These are phyloP conservation scores for Bolborhynchus lineola DNA, from an alignment of 2,113 vertebrate genomes.

Conservation along the genomic window DNA sequence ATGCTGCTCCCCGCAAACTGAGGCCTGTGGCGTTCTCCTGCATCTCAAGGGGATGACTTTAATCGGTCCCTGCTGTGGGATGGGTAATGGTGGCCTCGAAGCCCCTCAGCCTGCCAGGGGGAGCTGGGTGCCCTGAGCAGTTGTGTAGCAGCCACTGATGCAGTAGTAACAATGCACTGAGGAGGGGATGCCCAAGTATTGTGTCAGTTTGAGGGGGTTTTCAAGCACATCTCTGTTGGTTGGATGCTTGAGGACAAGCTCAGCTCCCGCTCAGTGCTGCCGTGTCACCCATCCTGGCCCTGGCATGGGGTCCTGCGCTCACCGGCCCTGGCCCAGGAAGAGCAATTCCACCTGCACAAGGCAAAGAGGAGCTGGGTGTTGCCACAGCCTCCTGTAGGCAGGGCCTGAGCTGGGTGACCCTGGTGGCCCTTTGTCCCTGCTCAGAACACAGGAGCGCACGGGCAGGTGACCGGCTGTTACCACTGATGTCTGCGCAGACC, in stretches of 20 bases:
- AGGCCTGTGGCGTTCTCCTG: fast-evolving
- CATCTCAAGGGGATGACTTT: neutral
- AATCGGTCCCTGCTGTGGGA: no score
- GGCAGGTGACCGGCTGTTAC: neutral
- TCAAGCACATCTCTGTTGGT: neutral
- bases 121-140: neutral
- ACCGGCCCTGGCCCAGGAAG: neutral
- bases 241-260: neutral
- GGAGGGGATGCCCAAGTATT: neutral
- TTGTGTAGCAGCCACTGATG: neutral
- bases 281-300: neutral
- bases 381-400: neutral
- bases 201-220: neutral
- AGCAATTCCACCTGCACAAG: neutral
- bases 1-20: neutral
- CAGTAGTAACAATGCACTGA: neutral
- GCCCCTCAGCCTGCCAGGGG: neutral
- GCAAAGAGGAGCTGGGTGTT: neutral
- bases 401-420: neutral
- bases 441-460: fast-evolving
- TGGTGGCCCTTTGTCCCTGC: fast-evolving
- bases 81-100: neutral
- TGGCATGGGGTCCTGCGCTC: fast-evolving
- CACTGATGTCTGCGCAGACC: no score
- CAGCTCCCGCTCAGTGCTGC: neutral